Evolutionary conservation across 2,797 vertebrate genomes (phyloP).

Genomic region (Holocentrus rufus): DNA sequence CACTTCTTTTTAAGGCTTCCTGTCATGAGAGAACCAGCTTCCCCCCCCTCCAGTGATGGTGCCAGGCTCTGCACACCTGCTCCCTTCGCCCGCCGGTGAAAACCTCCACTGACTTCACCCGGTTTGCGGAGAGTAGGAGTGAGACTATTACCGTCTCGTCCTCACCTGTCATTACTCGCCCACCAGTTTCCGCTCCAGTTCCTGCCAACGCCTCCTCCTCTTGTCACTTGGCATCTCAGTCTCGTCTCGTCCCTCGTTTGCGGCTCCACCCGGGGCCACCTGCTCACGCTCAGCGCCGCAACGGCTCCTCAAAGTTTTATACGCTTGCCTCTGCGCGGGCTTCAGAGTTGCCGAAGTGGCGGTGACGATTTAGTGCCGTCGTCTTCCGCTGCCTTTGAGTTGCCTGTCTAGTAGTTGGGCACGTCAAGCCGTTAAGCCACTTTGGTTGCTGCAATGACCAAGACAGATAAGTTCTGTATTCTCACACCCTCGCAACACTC

Average conservation of each 20-base stretch:
- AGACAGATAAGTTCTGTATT: background rate
- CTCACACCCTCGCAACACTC: too few relatives aligned
- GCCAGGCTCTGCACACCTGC: conserved; percentile 1
- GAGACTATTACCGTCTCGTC: background rate
- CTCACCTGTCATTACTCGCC: background rate
- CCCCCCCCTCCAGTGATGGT: background rate
- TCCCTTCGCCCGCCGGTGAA: background rate
- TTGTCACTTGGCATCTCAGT: too few relatives aligned
- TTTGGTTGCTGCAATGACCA: background rate
- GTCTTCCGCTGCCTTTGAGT: too few relatives aligned
- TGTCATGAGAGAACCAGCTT: too few relatives aligned
- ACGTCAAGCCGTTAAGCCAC: background rate
- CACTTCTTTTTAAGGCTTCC: too few relatives aligned
- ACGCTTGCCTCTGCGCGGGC: too few relatives aligned
- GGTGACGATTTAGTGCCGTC: too few relatives aligned
- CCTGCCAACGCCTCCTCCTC: background rate
- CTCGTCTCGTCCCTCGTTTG: too few relatives aligned
- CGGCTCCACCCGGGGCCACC: too few relatives aligned
- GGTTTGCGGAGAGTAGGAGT: background rate
- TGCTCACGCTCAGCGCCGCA: too few relatives aligned
- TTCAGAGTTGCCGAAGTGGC: background rate
- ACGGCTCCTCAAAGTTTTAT: too few relatives aligned
- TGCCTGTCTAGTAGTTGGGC: too few relatives aligned
- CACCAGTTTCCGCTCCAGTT: background rate
- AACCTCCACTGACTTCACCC: background rate